Percentiles rank a stretch among this genome's conserved stretches.
These are phyloP conservation scores for Argentina silus DNA, from an alignment of 2,797 vertebrate species.

Conservation along the genomic window DNA sequence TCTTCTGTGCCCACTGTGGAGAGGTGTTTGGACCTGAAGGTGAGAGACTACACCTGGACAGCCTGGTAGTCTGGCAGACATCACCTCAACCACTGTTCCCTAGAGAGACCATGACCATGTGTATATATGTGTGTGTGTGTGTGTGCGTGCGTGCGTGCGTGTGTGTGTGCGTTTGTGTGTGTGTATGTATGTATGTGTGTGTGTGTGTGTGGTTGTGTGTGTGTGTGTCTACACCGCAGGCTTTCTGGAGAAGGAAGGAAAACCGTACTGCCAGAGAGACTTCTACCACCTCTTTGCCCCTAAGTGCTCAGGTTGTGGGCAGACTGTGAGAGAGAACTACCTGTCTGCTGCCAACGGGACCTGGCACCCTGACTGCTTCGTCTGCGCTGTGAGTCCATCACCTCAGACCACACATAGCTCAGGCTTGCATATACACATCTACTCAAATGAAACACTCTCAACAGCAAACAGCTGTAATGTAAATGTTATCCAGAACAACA, in stretches of 20 bases:
- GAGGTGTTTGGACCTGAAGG: conserved; percentile 83
- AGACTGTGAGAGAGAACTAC: conserved; percentile 83
- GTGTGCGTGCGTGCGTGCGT: not conserved
- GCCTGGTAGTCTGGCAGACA: not conserved
- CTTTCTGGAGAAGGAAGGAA: conserved; percentile 84
- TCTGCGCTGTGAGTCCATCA: conserved; percentile 84
- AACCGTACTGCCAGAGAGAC: conserved; percentile 87
- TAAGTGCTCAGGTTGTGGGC: conserved; percentile 88
- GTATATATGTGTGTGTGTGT: too few relatives aligned
- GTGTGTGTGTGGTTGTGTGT: not conserved
- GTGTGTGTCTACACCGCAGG: conserved; percentile 66
- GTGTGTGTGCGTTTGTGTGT: conserved; percentile 12
- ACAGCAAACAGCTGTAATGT: not conserved
- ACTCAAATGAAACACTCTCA: not conserved
- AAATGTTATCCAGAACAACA: not conserved
- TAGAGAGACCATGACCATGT: too few relatives aligned
- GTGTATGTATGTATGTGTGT: not conserved
- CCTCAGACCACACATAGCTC: conserved; percentile 65
- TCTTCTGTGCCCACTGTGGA: conserved; percentile 91
- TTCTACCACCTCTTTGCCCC: conserved; percentile 89
- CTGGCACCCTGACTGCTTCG: conserved; percentile 93
- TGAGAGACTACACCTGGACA: conserved; percentile 47
- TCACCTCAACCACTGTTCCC: not conserved
- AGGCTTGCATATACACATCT: not conserved
- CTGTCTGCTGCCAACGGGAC: conserved; percentile 86